Percentiles rank a stretch among this genome's conserved stretches.
These are phyloP conservation scores for Boulengeromyrus knoepffleri DNA, from an alignment of 2,113 vertebrate species.

Conservation along the genomic window DNA sequence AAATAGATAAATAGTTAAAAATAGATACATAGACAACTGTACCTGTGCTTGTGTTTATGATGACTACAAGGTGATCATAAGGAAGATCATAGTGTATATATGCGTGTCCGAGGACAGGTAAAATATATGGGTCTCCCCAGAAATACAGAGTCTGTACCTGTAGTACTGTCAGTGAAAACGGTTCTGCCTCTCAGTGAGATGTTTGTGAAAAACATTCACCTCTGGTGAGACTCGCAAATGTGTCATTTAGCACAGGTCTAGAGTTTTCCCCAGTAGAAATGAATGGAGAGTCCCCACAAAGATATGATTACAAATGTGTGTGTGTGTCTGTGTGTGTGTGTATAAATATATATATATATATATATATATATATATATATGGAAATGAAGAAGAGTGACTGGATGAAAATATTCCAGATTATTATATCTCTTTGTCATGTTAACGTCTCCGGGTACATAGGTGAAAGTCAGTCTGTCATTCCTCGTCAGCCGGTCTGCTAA, in stretches of 20 bases:
- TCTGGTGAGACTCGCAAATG: background rate
- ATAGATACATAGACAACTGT: background rate
- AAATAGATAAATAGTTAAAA: background rate
- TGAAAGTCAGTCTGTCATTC: slow-evolving; percentile 14
- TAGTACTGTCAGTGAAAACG: background rate
- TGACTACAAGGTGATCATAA: background rate
- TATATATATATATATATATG: background rate
- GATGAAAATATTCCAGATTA: background rate
- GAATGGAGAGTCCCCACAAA: background rate
- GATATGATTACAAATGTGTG: background rate
- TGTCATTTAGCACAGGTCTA: background rate
- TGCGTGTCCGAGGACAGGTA: background rate
- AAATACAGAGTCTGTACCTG: background rate
- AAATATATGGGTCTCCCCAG: background rate
- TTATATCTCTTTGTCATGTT: background rate
- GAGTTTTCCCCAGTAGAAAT: background rate
- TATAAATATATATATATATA: too few relatives aligned
- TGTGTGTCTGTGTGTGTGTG: background rate
- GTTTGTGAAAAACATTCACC: background rate
- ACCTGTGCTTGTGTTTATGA: background rate
- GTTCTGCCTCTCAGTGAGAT: background rate
- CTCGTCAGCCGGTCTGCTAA: background rate
- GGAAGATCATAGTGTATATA: background rate
- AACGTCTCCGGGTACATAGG: background rate
- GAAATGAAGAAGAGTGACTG: background rate